Base-by-base conservation (phyloP, 2,113 vertebrate genomes). In the Edolisoma coerulescens region DNA sequence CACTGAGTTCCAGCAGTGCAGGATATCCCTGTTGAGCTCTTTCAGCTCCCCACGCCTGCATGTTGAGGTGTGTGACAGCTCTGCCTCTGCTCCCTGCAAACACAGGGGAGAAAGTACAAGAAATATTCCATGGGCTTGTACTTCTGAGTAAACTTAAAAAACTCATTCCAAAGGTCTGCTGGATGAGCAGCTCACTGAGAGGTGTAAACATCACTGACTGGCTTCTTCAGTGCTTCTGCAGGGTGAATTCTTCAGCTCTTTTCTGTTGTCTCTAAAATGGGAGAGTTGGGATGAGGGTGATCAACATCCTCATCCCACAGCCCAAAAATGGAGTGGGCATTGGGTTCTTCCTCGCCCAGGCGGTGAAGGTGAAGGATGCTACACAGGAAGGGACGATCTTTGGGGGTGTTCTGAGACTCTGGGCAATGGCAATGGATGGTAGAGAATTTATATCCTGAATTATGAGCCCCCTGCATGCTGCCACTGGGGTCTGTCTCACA, bases 11-110 rank as follows among this genome's bases (percentile, higher is more conserved):
- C 28, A 59, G 49, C 32, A 41, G 70, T 33, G 52, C 63, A 30
- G 45, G n/a, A 32, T 10, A 44, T 75, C 45, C 37, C 45, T 20
- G 3, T 14, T 56, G 35, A 74, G 22, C 45, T 30, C 37, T 32
- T 42, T 20, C 8, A 15, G 65, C 19, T 68, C 32, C 22, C 39
- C 15, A 14, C 1, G 0, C 7, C 20, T 10, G 5, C 15, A 3
- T 2, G 0, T 4, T 64, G 11, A 2, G 22, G 28, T 50, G 24
- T 53, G 59, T 7, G 13, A 16, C 79, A 57, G 37, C 61, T 69
- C 49, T 64, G 3, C 28, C 59, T 63, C 64, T 59, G 27, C 61
- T 79, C 53, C 39, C 57, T 65, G 45, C 49, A 68, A 47, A 47
- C 9, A 33, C 15, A 37, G 35, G 24, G 41, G 15, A 47, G 21